A percentile compares a stretch with the other conserved stretches of the same genome.
These are phyloP conservation scores for Battus philenor DNA, from an alignment of 1,140 invertebrate genomes.

Conservation along the genomic window DNA sequence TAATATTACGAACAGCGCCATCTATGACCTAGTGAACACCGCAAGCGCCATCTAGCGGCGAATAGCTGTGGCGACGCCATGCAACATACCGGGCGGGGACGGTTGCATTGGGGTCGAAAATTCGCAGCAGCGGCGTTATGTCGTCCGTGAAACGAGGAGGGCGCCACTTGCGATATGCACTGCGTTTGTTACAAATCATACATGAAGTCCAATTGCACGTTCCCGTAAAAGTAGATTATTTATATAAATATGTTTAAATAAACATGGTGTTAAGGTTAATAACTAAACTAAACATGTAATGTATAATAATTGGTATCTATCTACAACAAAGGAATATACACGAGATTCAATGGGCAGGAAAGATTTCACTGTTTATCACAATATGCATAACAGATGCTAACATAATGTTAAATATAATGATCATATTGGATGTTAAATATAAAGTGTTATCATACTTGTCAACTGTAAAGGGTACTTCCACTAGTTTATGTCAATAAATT, in stretches of 20 bases:
- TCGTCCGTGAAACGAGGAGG: conserved; percentile 83
- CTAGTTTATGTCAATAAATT: too few relatives aligned
- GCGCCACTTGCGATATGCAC: conserved; percentile 82
- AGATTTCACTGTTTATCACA: conserved; percentile 18
- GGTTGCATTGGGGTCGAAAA: conserved; percentile 81
- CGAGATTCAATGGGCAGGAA: conserved; percentile 14
- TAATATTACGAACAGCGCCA: conserved; percentile 34
- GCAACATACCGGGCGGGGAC: conserved; percentile 69
- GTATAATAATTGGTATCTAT: conserved; percentile 18
- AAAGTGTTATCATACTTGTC: conserved; percentile 15
- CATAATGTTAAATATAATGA: conserved; percentile 22
- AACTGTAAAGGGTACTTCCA: conserved; percentile 11
- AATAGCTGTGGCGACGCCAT: conserved; percentile 45
- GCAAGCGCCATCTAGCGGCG: conserved; percentile 62
- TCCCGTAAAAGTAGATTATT: conserved; percentile 20
- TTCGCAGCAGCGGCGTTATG: conserved; percentile 83
- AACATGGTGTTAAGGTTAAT: neutral
- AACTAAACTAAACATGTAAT: neutral
- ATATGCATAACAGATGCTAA: conserved; percentile 18
- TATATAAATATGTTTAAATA: neutral
- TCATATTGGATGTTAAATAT: conserved; percentile 31
- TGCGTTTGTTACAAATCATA: conserved; percentile 65
- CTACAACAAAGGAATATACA: conserved; percentile 26
- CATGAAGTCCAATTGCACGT: conserved; percentile 19
- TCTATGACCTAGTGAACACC: conserved; percentile 46